Conservation (phyloP, 1,140 invertebrate genomes). For the Lycorma delicatula region DNA sequence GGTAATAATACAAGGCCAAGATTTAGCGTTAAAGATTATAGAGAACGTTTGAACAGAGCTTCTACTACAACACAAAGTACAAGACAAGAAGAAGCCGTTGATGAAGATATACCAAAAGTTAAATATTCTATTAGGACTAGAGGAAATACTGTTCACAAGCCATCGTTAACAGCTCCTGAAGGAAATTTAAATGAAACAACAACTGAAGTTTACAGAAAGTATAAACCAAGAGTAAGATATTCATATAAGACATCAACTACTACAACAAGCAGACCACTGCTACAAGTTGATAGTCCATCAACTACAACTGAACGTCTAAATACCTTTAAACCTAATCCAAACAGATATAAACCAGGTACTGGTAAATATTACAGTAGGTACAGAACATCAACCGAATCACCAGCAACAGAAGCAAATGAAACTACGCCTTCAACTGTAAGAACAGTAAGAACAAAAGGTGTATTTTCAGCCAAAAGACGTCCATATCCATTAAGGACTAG, state of each 20-base stretch:
- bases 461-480: conserved; percentile 29
- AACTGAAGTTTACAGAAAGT: conserved; percentile 24
- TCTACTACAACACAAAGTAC: conserved; percentile 23
- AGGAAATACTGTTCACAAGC: neutral
- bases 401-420: conserved; percentile 1
- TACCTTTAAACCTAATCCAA: conserved; percentile 36
- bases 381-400: conserved; percentile 22
- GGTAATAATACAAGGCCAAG: conserved; percentile 26
- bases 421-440: conserved; percentile 10
- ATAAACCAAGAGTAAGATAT: conserved; percentile 11
- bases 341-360: conserved; percentile 29
- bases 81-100: conserved; percentile 5
- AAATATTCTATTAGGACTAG: conserved; percentile 4
- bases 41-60: conserved; percentile 37
- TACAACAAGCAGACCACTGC: neutral
- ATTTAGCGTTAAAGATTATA: conserved; percentile 40
- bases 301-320: conserved; percentile 32
- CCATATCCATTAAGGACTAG: conserved; percentile 18
- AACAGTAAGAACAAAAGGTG: conserved; percentile 21
- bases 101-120: neutral
- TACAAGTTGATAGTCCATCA: conserved; percentile 5
- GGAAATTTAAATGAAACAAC: conserved; percentile 8
- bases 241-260: conserved; percentile 22
- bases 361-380: conserved; percentile 32
- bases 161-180: neutral